phyloP scores from a whole-genome alignment of 92 coral and sea anemone species.

The Heliopora coerulea region DNA sequence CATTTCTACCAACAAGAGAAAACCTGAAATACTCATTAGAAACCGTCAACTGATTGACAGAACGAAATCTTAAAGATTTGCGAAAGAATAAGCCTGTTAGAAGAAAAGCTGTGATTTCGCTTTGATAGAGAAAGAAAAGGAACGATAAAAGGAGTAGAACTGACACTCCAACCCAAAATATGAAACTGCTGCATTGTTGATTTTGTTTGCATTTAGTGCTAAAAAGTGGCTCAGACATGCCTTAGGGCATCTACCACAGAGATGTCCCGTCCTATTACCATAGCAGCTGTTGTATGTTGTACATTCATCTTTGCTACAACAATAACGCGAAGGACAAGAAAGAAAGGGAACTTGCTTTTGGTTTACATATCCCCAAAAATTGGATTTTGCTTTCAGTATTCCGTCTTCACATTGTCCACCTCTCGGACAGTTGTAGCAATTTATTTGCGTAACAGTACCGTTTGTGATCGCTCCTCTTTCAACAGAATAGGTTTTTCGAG shows the following conservation, averaged over 20 bases:
- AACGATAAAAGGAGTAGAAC: not conserved
- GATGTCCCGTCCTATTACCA: constrained; percentile 32
- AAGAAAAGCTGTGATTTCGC: not conserved
- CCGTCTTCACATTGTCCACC: constrained; percentile 8
- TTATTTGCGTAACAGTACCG: not conserved
- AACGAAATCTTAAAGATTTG: too few species aligned
- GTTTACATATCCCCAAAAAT: not conserved
- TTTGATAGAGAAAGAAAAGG: constrained; percentile 15
- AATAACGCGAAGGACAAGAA: constrained; percentile 27
- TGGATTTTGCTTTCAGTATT: not conserved
- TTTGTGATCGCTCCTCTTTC: not conserved
- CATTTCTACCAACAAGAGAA: too few species aligned
- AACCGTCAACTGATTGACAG: not conserved
- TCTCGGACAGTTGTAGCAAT: not conserved
- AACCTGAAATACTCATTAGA: not conserved
- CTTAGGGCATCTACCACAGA: constrained; percentile 14
- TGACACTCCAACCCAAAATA: not conserved
- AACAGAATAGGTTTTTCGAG: constrained; percentile 8
- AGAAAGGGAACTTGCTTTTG: not conserved
- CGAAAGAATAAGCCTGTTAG: not conserved
- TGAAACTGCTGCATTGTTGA: not conserved
- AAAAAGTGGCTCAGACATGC: constrained; percentile 28
- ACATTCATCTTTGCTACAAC: constrained; percentile 15
- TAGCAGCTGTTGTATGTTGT: constrained; percentile 15
- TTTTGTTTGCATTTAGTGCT: constrained; percentile 12